Percentiles rank a stretch among this genome's conserved stretches.
phyloP scores from a whole-genome alignment of 2,113 vertebrate genomes.

The Donacobius atricapilla region DNA sequence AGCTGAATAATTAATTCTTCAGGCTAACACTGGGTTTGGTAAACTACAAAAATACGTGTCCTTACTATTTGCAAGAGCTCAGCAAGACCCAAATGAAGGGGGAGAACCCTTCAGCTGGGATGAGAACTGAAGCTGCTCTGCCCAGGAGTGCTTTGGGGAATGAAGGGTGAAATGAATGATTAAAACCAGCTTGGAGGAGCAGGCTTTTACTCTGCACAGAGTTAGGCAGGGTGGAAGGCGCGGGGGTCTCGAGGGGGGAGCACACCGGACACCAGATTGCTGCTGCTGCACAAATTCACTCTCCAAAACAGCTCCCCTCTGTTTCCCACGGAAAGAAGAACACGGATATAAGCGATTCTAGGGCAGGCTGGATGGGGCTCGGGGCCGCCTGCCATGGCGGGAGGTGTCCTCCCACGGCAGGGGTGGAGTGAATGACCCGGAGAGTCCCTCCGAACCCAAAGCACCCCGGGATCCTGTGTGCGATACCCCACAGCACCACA shows the following conservation, averaged over 20 bases:
- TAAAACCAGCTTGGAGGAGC: background rate
- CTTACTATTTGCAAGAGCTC: background rate
- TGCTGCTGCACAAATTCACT: background rate
- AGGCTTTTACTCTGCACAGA: background rate
- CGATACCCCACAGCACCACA: accelerated
- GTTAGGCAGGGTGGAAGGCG: background rate
- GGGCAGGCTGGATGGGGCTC: background rate
- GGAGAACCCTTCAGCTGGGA: background rate
- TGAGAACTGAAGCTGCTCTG: background rate
- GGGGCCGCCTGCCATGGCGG: background rate
- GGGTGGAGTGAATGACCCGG: background rate
- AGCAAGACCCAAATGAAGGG: background rate
- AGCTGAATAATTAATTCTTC: background rate
- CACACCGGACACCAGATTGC: background rate
- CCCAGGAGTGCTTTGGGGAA: background rate
- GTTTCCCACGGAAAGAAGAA: background rate
- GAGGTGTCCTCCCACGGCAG: background rate
- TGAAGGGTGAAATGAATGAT: background rate
- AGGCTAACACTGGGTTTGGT: background rate
- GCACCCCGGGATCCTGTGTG: background rate
- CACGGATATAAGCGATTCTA: accelerated
- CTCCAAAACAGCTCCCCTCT: background rate
- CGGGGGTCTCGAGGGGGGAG: background rate
- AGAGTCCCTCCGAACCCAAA: background rate
- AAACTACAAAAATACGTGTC: background rate